Conservation (phyloP, 2,797 vertebrate genomes). For the Buceros bicornis region DNA sequence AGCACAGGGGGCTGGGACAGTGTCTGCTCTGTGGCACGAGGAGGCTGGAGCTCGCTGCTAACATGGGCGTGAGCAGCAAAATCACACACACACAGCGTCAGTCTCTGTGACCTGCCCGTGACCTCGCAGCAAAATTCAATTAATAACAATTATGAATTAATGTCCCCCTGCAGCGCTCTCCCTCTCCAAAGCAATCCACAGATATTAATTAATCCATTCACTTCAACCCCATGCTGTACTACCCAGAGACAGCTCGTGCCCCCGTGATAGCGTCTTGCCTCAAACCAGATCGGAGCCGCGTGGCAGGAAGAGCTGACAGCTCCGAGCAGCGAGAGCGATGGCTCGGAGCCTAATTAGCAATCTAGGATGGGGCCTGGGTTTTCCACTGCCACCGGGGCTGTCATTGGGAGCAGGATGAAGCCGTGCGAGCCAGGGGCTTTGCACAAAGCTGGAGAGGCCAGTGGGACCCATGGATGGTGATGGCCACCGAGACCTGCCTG, state of each 20-base stretch:
- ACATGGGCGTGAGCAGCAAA: background rate
- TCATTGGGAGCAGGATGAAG: background rate
- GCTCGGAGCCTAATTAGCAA: background rate
- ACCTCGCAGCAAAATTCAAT: constrained; percentile 29
- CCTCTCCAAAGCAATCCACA: background rate
- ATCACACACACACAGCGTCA: background rate
- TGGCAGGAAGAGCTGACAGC: constrained; percentile 18
- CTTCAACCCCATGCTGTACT: background rate
- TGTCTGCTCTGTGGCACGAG: accelerated
- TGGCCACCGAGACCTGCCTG: accelerated
- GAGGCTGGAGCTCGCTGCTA: background rate
- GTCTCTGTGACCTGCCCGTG: background rate
- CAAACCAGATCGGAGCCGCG: background rate
- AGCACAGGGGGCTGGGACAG: background rate
- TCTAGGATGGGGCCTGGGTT: background rate
- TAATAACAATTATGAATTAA: constrained; percentile 52
- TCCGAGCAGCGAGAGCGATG: background rate
- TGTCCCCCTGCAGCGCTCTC: background rate
- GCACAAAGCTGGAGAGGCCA: background rate
- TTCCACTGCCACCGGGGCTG: background rate
- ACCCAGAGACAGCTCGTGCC: background rate
- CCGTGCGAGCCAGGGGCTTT: background rate
- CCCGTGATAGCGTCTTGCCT: background rate
- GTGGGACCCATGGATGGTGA: background rate
- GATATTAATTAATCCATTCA: constrained; percentile 23